phyloP scores from a whole-genome alignment of 2,113 vertebrate genomes.

The Muscicapa adusta region DNA sequence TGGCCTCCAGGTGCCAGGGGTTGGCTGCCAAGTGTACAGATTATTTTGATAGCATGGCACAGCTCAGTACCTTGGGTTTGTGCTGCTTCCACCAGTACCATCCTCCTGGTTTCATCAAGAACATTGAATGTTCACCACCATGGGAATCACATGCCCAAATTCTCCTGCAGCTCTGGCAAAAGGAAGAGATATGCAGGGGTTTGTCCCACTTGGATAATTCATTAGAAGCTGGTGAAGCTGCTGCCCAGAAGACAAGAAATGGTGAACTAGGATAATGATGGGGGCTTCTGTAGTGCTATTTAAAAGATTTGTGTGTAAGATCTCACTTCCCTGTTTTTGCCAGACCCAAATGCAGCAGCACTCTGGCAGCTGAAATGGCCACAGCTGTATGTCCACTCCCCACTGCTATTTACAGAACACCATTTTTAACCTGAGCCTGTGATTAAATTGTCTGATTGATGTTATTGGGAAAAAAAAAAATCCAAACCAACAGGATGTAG shows the following conservation, averaged over 20 bases:
- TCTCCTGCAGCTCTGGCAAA: not conserved
- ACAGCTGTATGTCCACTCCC: not conserved
- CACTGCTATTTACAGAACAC: not conserved
- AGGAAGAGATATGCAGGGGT: not conserved
- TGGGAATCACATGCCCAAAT: not conserved
- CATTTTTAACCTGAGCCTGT: not conserved
- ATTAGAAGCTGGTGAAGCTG: not conserved
- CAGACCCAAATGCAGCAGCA: not conserved
- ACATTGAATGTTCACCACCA: not conserved
- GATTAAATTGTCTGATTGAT: not conserved
- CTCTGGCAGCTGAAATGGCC: not conserved
- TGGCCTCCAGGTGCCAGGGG: not conserved
- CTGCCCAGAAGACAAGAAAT: not conserved
- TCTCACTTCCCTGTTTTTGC: not conserved
- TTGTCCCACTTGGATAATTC: not conserved
- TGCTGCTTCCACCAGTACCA: not conserved
- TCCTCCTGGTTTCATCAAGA: not conserved
- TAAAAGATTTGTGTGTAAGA: not conserved
- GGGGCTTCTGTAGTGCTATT: not conserved
- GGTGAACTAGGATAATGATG: not conserved
- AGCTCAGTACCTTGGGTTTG: not conserved
- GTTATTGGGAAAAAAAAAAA: not conserved
- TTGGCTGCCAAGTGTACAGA: not conserved
- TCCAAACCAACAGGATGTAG: not conserved
- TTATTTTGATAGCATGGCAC: not conserved